These are phyloP conservation scores for Eupithecia tripunctaria DNA, from an alignment of 2,888 invertebrate species.

Conservation along the genomic window DNA sequence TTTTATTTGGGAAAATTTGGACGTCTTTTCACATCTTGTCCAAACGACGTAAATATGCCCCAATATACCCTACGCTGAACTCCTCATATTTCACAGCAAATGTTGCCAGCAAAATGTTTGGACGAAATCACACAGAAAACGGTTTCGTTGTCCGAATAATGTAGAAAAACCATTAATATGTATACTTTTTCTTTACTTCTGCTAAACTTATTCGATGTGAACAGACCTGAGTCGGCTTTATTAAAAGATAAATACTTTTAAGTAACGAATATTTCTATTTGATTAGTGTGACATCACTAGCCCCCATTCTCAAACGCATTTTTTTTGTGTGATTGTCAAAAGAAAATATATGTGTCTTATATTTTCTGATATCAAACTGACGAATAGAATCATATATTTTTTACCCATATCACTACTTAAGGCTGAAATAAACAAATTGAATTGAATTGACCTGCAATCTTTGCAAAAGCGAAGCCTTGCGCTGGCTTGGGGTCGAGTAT, in stretches of 20 bases:
- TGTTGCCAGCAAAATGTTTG: conserved; percentile 32
- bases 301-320: too few relatives aligned
- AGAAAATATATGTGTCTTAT: too few relatives aligned
- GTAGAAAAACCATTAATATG: neutral
- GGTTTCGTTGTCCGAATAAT: neutral
- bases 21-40: conserved; percentile 33
- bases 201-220: neutral
- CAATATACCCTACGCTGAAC: conserved; percentile 36
- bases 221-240: neutral
- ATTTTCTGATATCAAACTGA: too few relatives aligned
- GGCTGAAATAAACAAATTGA: too few relatives aligned
- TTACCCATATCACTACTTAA: too few relatives aligned
- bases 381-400: too few relatives aligned
- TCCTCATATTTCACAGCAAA: conserved; percentile 41
- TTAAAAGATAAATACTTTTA: too few relatives aligned
- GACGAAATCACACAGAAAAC: conserved; percentile 19
- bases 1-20: conserved; percentile 27
- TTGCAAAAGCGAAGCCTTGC: conserved; percentile 1
- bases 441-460: conserved; percentile 4
- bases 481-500: conserved; percentile 32
- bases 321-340: too few relatives aligned
- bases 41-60: conserved; percentile 39
- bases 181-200: neutral
- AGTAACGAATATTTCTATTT: too few relatives aligned
- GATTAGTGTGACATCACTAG: too few relatives aligned